Conservation (phyloP, 1,140 invertebrate genomes). For the Cephus cinctus region DNA sequence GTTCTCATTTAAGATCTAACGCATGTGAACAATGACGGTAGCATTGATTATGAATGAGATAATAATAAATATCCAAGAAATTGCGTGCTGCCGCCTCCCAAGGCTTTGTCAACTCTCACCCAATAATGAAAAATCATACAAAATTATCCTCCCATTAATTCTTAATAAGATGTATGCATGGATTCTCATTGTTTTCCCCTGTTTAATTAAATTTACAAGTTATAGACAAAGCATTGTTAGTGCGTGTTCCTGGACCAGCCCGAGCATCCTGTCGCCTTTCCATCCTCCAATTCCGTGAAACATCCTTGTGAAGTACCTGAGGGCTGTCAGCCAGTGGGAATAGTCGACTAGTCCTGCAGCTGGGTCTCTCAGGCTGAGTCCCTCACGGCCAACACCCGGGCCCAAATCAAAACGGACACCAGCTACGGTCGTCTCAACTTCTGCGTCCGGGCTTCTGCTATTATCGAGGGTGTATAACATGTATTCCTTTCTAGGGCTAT, state of each 20-base stretch:
- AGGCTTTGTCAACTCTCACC: too few species aligned
- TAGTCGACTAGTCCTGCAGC: constrained; percentile 56
- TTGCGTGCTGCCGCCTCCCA: too few species aligned
- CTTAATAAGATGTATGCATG: too few species aligned
- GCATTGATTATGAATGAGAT: too few species aligned
- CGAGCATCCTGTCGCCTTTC: constrained; percentile 7
- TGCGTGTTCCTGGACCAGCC: neutral
- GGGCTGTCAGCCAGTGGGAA: constrained; percentile 56
- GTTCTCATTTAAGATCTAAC: too few species aligned
- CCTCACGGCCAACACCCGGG: constrained; percentile 53
- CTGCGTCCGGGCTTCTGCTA: constrained; percentile 52
- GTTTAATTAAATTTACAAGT: too few species aligned
- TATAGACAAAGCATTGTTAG: constrained; percentile 13
- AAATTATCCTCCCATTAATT: too few species aligned
- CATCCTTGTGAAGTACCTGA: constrained; percentile 52
- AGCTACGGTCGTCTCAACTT: constrained; percentile 54
- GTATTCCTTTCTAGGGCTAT: too few species aligned
- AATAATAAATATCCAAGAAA: too few species aligned
- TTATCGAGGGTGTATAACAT: constrained; percentile 18
- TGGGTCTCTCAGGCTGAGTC: constrained; percentile 55
- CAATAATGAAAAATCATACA: too few species aligned
- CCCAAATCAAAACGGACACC: constrained; percentile 57
- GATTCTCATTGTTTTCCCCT: too few species aligned
- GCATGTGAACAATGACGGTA: too few species aligned
- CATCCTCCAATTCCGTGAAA: constrained; percentile 33